Conservation (phyloP, 2,888 invertebrate genomes). For the Pachliopta kotzebuea region DNA sequence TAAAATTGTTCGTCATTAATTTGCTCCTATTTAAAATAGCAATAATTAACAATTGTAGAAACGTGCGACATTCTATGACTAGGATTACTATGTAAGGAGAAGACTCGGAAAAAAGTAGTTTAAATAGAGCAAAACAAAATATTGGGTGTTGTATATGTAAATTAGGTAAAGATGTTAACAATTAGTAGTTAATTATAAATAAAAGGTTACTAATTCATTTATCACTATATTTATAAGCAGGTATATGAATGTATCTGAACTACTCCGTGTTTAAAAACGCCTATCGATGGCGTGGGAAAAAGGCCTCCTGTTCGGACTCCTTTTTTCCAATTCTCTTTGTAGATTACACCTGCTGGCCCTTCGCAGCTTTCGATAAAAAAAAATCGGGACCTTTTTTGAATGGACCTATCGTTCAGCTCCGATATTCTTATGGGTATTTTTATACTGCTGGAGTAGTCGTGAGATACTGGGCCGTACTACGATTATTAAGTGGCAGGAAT, state of each 20-base stretch:
- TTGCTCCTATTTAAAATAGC: too few species aligned
- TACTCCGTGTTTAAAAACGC: constrained; percentile 53
- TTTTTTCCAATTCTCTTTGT: constrained; percentile 76
- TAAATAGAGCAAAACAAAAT: not conserved
- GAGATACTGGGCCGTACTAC: constrained; percentile 70
- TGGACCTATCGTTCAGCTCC: constrained; percentile 56
- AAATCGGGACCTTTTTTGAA: constrained; percentile 67
- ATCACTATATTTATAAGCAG: constrained; percentile 18
- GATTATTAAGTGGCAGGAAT: constrained; percentile 77
- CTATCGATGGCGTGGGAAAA: constrained; percentile 76
- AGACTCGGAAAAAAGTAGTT: too few species aligned
- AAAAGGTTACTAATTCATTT: constrained; percentile 12
- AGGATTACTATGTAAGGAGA: too few species aligned
- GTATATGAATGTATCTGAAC: constrained; percentile 31
- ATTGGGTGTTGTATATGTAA: too few species aligned
- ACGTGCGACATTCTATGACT: too few species aligned
- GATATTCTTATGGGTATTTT: constrained; percentile 54
- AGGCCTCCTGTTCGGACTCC: constrained; percentile 74
- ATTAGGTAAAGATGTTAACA: not conserved
- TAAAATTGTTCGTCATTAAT: too few species aligned
- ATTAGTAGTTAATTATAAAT: not conserved
- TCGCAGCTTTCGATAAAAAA: constrained; percentile 77
- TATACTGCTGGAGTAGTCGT: constrained; percentile 70
- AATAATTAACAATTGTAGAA: too few species aligned
- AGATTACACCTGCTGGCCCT: constrained; percentile 77